Base-by-base conservation (phyloP, 2,888 invertebrate species). In the Lissonota sp. region DNA sequence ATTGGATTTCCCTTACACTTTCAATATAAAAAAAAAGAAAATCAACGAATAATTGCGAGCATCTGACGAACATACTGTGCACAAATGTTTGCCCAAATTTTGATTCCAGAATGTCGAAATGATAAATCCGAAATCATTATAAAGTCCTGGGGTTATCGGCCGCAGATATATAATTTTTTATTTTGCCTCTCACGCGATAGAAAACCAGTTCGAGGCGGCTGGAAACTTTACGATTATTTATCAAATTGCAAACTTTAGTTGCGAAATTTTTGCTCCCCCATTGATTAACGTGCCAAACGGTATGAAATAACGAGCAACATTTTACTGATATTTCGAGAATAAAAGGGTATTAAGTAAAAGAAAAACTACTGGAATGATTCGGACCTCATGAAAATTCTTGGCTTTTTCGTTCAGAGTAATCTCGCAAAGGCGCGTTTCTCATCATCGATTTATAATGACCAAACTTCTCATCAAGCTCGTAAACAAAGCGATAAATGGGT, bases 401-500 rank as follows among this genome's bases (percentile, higher is more conserved):
- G 16, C 8, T 16, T 40, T 58, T 40, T 58, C 26, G 40, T 26
- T n/a, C 26, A 26, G 26, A 26, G 26, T 57, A 64, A 63, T 44
- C 62, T 53, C 62, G 14, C 14, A 26, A 26, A 26, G 1, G 53
- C 37, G 26, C 49, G 53, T 62, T 63, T 46, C 46, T 10, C 40
- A 40, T n/a, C 58, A 26, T 3, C 42, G 69, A 4, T 70, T 62
- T 49, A n/a, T n/a, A 49, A 57, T 26, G 55, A 46, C 26, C 60
- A n/a, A 14, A 8, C 10, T 37, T 70, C 49, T 16, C 69, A 63
- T 44, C 51, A 26, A 58, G 69, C 64, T 58, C 51, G 58, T 63
- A 80, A 77, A 77, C 64, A 80, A 80, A 69, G 69, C 80, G 64
- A 26, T 77, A 63, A 73, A 77, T 73, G 57, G 75, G 73, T 63